Base-by-base conservation (phyloP, 2,888 invertebrate species). In the Lochmaea crataegi region DNA sequence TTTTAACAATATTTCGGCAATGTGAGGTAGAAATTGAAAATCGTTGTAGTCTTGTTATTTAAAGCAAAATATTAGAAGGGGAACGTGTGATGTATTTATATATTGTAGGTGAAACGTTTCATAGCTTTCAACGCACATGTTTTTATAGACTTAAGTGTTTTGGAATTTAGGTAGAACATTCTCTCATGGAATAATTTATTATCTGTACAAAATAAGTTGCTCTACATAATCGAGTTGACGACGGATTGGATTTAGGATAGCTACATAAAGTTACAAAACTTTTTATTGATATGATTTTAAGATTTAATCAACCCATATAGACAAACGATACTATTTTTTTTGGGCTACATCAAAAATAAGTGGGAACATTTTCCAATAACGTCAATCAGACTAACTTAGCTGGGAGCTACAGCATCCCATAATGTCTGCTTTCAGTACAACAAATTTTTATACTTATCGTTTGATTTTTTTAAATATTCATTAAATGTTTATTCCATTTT, bases 121-220 rank as follows among this genome's bases (percentile, higher is more conserved):
- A 45, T 65, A 70, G 61, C 45, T 70, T 65, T 70, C 70, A 70
- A 64, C 70, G 57, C 70, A 64, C 56, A 48, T 70, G 64, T 70
- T 70, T 70, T 70, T 70, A 65, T 45, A 70, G 16, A 53, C 16
- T n/a, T 22, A 58, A 69, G 51, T 63, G 58, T 53, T 22, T 26
- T 48, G 60, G 58, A 68, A 68, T 68, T 68, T 68, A 41, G 61
- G 18, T 42, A 41, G 2, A 42, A 41, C 61, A 63, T 63, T 41
- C 16, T 63, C 45, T 63, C 42, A 42, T 53, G 18, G 9, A 53
- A 18, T 18, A 53, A 53, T 53, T 53, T 53, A 53, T 53, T 18
- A 18, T 10, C 9, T 16, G 53, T 16, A 53, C 53, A 18, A 53
- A 16, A 53, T 53, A 10, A 18, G 18, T 16, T 53, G 18, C 9